Evolutionary conservation across 2,113 vertebrate genomes (phyloP).

Genomic region (Phycodurus eques): DNA sequence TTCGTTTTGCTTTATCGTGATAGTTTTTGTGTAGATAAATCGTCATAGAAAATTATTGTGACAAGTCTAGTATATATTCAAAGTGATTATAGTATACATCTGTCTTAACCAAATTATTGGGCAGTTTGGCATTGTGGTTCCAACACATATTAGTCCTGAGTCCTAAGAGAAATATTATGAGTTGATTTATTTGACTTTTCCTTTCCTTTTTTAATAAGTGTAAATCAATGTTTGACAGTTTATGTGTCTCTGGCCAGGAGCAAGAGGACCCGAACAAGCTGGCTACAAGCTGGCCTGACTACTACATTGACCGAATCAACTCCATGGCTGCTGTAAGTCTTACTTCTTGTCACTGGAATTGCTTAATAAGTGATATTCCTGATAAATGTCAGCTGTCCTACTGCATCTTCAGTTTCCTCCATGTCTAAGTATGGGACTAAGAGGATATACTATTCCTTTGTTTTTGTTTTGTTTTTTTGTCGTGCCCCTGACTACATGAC

Average conservation of each 20-base stretch:
- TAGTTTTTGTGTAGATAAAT: no score
- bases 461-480: constrained; percentile 31
- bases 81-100: background rate
- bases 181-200: background rate
- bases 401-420: background rate
- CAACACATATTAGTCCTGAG: background rate
- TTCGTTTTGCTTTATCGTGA: no score
- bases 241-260: constrained; percentile 77
- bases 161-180: background rate
- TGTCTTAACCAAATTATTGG: background rate
- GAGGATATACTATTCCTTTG: constrained; percentile 29
- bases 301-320: constrained; percentile 97
- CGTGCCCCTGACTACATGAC: constrained; percentile 40
- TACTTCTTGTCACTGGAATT: background rate
- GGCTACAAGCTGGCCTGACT: constrained; percentile 98
- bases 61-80: no score
- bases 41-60: no score
- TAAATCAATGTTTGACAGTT: constrained; percentile 9
- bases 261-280: constrained; percentile 97
- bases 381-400: background rate
- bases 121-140: background rate
- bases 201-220: background rate
- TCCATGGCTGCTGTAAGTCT: constrained; percentile 95
- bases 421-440: background rate
- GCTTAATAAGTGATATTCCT: background rate